Base-by-base conservation (phyloP, 2,888 invertebrate species). In the Melanostoma mellinum region DNA sequence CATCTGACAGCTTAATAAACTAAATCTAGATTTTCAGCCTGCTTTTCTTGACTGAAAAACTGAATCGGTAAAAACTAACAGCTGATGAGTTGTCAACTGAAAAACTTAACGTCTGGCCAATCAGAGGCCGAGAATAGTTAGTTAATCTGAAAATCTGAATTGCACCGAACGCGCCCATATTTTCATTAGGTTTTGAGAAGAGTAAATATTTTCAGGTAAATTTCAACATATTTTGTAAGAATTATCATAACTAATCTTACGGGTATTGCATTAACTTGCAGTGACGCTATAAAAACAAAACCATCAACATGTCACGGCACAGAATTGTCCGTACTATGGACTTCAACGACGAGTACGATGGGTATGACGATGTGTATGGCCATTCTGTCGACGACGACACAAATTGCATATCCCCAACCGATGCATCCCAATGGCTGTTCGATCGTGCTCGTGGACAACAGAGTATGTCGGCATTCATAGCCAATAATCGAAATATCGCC, bases 301-400 rank as follows among this genome's bases (percentile, higher is more conserved):
- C 60, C 55, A 40, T 50, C 30, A 92, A 89, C 87, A 97, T 97
- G 97, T 95, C 97, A 85, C 94, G 97, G 61, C 97, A 97, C 90
- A 93, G 97, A 86, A 96, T 96, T 91, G 93, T 97, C 72, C 93
- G 97, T 75, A 95, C 95, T 82, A 95, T 96, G 93, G 96, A 95
- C 89, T 97, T 95, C 91, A 95, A 95, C 36, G 97, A 97, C 88
- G 98, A 98, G 88, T 98, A 96, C 89, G 98, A 98, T 88, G 95
- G 94, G 10, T 96, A 96, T 88, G 97, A 97, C 88, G 91, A 91
- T 84, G 97, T 97, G 78, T 98, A 97, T 90, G 98, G 98, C 8
- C 96, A 97, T 91, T 98, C 98, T 2, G 95, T 98, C 50, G 98
- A 98, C 91, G 98, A 98, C 89, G 97, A 97, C 89, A 96, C 94